phyloP scores from a whole-genome alignment of 2,888 invertebrate genomes.

The Nycteola revayana region DNA sequence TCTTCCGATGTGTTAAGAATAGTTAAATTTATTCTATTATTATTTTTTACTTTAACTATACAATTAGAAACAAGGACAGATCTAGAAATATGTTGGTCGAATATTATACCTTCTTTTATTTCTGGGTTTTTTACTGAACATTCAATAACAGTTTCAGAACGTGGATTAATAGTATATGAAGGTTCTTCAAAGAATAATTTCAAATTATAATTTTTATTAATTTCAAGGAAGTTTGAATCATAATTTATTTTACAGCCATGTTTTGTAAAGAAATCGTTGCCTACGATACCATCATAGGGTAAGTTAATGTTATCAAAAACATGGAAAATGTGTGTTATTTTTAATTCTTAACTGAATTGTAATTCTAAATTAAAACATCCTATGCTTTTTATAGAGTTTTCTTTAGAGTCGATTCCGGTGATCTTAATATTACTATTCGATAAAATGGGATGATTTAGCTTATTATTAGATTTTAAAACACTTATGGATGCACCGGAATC shows the following conservation, averaged over 20 bases:
- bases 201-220: background rate
- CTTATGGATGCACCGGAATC: constrained; percentile 24
- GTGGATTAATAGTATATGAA: constrained; percentile 15
- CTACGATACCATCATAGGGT: constrained; percentile 28
- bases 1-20: constrained; percentile 14
- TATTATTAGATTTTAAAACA: constrained; percentile 8
- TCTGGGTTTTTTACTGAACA: constrained; percentile 27
- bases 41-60: constrained; percentile 14
- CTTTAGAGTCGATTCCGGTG: background rate
- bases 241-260: constrained; percentile 19
- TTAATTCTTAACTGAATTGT: background rate
- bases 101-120: constrained; percentile 14
- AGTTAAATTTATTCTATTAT: constrained; percentile 17
- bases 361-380: constrained; percentile 18
- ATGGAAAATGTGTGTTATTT: constrained; percentile 8
- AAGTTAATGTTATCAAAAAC: constrained; percentile 17
- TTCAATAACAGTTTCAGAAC: constrained; percentile 26
- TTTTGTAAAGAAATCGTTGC: constrained; percentile 15
- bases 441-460: background rate
- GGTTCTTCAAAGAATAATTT: constrained; percentile 16
- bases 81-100: background rate
- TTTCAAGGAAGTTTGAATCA: constrained; percentile 2
- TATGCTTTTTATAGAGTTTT: constrained; percentile 5
- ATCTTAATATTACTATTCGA: background rate
- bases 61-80: constrained; percentile 18